Evolutionary conservation across 1,140 invertebrate species (phyloP).

Genomic region (Bombus superbus): DNA sequence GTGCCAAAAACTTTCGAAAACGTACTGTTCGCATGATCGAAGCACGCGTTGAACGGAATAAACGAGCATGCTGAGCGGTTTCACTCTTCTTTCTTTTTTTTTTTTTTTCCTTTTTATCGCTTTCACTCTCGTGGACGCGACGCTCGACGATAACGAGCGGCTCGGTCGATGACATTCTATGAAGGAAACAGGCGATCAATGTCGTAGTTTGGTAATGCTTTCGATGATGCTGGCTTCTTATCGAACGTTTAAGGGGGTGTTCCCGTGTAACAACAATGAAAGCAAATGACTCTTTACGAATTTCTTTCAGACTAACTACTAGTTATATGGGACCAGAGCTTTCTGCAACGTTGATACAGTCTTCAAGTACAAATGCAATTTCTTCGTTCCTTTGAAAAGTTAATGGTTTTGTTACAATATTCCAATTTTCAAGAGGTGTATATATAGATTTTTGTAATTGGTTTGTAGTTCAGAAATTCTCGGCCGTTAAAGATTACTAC

Average conservation of each 20-base stretch:
- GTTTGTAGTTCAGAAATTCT: too few species aligned
- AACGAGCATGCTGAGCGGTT: background rate
- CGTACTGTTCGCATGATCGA: background rate
- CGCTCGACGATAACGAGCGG: slow-evolving; percentile 14
- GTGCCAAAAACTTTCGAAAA: slow-evolving; percentile 37
- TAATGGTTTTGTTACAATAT: too few species aligned
- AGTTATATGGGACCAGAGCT: too few species aligned
- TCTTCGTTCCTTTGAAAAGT: too few species aligned
- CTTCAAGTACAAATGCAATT: too few species aligned
- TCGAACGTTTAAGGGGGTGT: background rate
- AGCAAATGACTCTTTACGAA: too few species aligned
- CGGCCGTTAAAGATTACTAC: too few species aligned
- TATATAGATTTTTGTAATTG: too few species aligned
- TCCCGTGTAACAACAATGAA: too few species aligned
- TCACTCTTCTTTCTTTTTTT: slow-evolving; percentile 13
- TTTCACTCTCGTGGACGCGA: slow-evolving; percentile 33
- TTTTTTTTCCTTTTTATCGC: background rate
- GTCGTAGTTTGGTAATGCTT: background rate
- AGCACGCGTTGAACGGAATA: background rate
- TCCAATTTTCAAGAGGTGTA: too few species aligned
- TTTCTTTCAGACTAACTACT: too few species aligned
- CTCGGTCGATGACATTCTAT: slow-evolving; percentile 18
- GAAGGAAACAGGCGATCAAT: background rate
- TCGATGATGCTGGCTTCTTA: background rate
- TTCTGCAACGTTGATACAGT: too few species aligned